phyloP scores from a whole-genome alignment of 2,113 vertebrate species.

The Benitochromis conjunctus region DNA sequence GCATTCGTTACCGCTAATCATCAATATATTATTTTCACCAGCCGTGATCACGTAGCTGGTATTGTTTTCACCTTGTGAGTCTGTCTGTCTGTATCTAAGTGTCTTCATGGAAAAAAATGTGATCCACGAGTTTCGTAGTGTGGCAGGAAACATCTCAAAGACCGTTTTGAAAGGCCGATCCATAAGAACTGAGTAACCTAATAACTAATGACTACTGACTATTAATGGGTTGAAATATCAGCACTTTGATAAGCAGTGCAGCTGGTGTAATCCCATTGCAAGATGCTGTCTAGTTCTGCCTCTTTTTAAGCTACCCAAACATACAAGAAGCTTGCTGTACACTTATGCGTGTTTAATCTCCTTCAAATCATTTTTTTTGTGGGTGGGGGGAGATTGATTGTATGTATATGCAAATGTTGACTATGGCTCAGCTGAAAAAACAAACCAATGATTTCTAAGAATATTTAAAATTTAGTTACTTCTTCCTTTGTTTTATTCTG shows the following conservation, averaged over 20 bases:
- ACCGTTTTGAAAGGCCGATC: not conserved
- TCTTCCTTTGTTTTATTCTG: not conserved
- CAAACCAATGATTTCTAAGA: not conserved
- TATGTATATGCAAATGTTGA: not conserved
- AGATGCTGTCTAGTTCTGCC: not conserved
- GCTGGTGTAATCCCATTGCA: not conserved
- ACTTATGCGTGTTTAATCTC: not conserved
- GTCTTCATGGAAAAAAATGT: not conserved
- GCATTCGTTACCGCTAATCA: not conserved
- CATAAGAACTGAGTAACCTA: not conserved
- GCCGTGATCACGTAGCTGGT: not conserved
- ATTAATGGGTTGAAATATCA: not conserved
- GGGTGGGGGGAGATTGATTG: not conserved
- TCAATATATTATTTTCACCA: not conserved
- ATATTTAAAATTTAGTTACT: not conserved
- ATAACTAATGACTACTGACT: not conserved
- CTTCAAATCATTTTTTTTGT: not conserved
- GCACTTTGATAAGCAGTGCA: not conserved
- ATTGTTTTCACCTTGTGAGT: not conserved
- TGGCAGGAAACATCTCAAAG: not conserved
- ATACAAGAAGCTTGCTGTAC: not conserved
- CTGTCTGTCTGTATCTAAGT: not conserved
- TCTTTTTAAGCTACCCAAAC: not conserved
- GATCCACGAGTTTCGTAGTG: not conserved
- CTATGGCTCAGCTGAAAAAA: not conserved